Conservation (phyloP, 1,140 invertebrate species). For the Littorina saxatilis region DNA sequence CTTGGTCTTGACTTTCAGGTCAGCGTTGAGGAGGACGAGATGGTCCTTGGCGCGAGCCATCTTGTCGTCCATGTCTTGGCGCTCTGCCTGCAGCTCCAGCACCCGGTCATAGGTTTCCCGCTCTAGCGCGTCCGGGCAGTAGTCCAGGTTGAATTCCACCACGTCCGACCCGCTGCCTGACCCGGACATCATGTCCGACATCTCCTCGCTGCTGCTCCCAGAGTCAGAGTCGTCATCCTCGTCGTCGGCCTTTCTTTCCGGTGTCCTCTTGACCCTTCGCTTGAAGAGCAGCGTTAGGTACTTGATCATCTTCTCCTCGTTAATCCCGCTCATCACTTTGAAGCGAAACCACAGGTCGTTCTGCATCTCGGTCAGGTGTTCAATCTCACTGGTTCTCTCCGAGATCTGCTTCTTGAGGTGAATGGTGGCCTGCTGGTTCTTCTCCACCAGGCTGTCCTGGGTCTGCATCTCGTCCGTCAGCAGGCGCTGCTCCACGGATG, state of each 20-base stretch:
- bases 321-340: not conserved
- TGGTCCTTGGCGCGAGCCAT: not conserved
- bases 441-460: not conserved
- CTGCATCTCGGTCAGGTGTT: too few relatives aligned
- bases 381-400: too few relatives aligned
- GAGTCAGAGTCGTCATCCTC: slow-evolving; percentile 7
- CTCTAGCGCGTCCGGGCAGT: not conserved
- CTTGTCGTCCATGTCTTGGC: not conserved
- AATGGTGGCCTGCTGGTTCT: not conserved
- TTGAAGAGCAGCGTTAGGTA: not conserved
- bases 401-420: not conserved
- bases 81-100: not conserved
- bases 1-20: not conserved
- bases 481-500: not conserved
- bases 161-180: not conserved
- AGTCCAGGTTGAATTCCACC: not conserved
- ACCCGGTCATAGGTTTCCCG: not conserved
- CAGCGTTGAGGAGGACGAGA: not conserved
- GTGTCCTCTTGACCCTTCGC: not conserved
- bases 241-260: not conserved
- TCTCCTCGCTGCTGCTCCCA: not conserved
- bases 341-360: not conserved
- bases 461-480: not conserved
- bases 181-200: not conserved
- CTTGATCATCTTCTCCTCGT: not conserved